Percentiles rank a stretch among this genome's conserved stretches.
Conservation (phyloP, 1,140 invertebrate species). For the Stegodyphus dumicola region DNA sequence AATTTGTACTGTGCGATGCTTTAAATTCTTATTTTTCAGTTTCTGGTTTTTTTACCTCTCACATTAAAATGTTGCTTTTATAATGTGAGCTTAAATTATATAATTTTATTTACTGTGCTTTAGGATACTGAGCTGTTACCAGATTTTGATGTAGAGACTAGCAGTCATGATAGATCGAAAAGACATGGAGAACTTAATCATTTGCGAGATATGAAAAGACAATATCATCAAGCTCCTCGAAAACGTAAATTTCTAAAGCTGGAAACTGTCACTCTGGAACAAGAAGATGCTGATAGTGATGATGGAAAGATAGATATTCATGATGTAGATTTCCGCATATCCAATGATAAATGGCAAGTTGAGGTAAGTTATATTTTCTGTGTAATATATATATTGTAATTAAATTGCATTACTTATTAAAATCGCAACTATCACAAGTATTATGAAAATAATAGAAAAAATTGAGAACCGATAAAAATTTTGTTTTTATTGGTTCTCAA, state of each 20-base stretch:
- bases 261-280: constrained; percentile 70
- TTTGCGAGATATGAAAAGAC: constrained; percentile 81
- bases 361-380: constrained; percentile 16
- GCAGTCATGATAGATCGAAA: constrained; percentile 80
- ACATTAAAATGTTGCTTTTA: too few species aligned
- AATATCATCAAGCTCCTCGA: constrained; percentile 74
- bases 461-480: too few species aligned
- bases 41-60: too few species aligned
- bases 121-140: constrained; percentile 46
- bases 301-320: constrained; percentile 79
- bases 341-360: constrained; percentile 66
- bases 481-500: too few species aligned
- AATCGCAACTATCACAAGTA: too few species aligned
- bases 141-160: constrained; percentile 59
- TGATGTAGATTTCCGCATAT: constrained; percentile 80
- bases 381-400: too few species aligned
- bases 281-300: constrained; percentile 71
- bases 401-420: too few species aligned
- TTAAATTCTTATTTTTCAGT: too few species aligned
- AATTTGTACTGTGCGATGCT: too few species aligned
- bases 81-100: background rate
- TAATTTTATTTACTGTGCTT: background rate
- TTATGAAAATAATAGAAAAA: too few species aligned
- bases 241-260: constrained; percentile 79
- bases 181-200: constrained; percentile 89